Conservation (phyloP, 2,888 invertebrate genomes). For the Drosophila prostipennis region DNA sequence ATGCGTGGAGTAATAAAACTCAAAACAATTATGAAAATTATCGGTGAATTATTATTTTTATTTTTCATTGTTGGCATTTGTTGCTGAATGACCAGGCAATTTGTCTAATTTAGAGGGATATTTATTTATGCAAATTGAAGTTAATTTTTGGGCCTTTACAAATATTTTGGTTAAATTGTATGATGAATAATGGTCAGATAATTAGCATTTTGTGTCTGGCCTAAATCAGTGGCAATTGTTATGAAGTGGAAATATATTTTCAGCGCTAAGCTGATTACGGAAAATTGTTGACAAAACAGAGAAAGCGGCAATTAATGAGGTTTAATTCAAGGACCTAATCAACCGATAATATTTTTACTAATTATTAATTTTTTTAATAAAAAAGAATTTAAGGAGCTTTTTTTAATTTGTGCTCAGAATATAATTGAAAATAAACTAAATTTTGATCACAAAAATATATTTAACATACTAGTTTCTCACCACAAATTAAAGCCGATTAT, state of each 20-base stretch:
- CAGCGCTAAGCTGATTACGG: constrained; percentile 11
- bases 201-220: constrained; percentile 24
- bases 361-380: not conserved
- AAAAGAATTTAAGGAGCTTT: not conserved
- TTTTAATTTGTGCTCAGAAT: not conserved
- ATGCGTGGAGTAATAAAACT: constrained; percentile 31
- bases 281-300: constrained; percentile 14
- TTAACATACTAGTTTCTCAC: no score
- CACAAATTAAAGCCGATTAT: not conserved
- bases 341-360: not conserved
- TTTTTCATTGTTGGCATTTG: constrained; percentile 25
- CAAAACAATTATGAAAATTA: constrained; percentile 44
- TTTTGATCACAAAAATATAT: not conserved
- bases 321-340: not conserved
- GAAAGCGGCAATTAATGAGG: constrained; percentile 5
- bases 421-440: constrained; percentile 2
- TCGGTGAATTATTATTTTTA: constrained; percentile 28
- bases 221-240: constrained; percentile 11
- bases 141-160: constrained; percentile 41
- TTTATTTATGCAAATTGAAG: constrained; percentile 58
- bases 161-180: constrained; percentile 30
- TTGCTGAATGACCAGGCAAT: constrained; percentile 46
- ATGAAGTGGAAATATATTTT: constrained; percentile 17
- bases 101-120: constrained; percentile 56
- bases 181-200: constrained; percentile 43